A percentile compares a stretch with the other conserved stretches of the same genome.
These are phyloP conservation scores for Alloplasta piceator DNA, from an alignment of 2,888 invertebrate species.

Conservation along the genomic window DNA sequence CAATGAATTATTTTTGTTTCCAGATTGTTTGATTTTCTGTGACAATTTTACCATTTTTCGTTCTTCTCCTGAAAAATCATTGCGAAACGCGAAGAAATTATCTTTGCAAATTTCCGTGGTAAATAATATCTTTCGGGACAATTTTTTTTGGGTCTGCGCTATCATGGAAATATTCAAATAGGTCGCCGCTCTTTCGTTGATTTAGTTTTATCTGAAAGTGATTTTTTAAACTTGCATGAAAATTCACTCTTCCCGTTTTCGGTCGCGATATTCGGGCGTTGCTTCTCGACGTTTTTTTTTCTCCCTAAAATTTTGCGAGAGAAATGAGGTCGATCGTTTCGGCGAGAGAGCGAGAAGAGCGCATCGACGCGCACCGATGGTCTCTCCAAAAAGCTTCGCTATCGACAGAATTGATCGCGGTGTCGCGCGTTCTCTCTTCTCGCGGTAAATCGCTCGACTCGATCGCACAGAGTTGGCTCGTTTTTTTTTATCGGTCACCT, in stretches of 20 bases:
- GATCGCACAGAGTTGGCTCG: conserved; percentile 7
- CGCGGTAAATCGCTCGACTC: conserved; percentile 23
- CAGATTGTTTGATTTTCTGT: no score
- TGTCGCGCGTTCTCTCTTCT: conserved; percentile 5
- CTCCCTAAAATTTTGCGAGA: not conserved
- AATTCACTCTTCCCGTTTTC: conserved; percentile 3
- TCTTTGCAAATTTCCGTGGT: no score
- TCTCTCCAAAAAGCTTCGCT: conserved; percentile 19
- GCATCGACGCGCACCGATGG: conserved; percentile 25
- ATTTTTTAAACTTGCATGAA: not conserved
- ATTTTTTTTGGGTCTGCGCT: not conserved
- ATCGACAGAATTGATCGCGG: conserved; percentile 23
- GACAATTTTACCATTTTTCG: no score
- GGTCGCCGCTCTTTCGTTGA: no score
- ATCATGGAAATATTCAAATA: no score
- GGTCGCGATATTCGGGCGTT: conserved; percentile 21
- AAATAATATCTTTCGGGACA: not conserved
- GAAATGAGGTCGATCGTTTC: not conserved
- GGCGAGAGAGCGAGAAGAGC: not conserved
- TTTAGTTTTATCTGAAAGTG: no score
- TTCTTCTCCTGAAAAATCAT: no score
- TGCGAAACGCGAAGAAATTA: no score
- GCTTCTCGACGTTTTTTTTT: conserved; percentile 9
- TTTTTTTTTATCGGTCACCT: not conserved
- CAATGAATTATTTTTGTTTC: no score